phyloP scores from a whole-genome alignment of 2,888 invertebrate genomes.

The Drosophila gaucha region DNA sequence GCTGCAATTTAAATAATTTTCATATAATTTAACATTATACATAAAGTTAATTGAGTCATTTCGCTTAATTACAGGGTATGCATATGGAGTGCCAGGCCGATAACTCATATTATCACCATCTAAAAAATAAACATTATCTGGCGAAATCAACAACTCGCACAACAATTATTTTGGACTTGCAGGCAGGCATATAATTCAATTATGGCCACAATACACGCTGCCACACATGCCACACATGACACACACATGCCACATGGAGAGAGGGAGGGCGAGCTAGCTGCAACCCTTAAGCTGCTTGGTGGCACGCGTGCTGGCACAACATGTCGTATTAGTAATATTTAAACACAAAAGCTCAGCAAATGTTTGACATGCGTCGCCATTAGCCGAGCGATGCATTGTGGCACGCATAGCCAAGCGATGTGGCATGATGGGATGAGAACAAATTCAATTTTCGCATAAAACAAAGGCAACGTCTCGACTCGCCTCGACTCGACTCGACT shows the following conservation, averaged over 20 bases:
- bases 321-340: constrained; percentile 81
- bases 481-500: not conserved
- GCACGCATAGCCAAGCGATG: constrained; percentile 50
- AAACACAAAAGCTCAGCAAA: constrained; percentile 80
- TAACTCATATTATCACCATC: constrained; percentile 39
- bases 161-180: constrained; percentile 28
- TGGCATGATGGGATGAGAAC: constrained; percentile 4
- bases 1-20: not conserved
- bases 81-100: not conserved
- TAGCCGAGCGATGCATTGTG: constrained; percentile 72
- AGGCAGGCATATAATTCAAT: constrained; percentile 70
- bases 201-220: constrained; percentile 61
- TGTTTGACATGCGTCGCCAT: constrained; percentile 78
- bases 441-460: constrained; percentile 74
- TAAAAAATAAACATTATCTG: constrained; percentile 48
- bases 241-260: not conserved
- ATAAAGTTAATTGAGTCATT: constrained; percentile 19
- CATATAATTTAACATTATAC: not conserved
- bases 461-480: constrained; percentile 25
- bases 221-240: not conserved
- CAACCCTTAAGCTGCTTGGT: constrained; percentile 30
- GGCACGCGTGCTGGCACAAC: constrained; percentile 75
- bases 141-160: constrained; percentile 38
- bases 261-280: not conserved
- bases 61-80: constrained; percentile 2